These are phyloP conservation scores for Dyspetes luteomarginatus DNA, from an alignment of 2,888 invertebrate genomes.

Conservation along the genomic window DNA sequence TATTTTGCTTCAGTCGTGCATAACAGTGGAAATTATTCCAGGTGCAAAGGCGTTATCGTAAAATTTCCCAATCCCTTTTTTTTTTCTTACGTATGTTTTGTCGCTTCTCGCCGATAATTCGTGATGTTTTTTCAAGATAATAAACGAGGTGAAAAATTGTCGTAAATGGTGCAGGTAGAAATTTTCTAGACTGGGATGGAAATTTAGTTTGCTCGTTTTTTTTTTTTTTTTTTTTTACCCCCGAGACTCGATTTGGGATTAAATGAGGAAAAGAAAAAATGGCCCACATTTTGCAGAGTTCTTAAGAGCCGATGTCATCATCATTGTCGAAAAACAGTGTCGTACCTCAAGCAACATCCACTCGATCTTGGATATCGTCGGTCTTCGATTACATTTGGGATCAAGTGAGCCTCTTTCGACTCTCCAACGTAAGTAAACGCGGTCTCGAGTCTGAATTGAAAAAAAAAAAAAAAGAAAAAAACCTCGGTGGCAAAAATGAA, in stretches of 20 bases:
- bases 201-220: too few species aligned
- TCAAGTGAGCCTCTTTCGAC: constrained; percentile 82
- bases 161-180: background rate
- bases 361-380: constrained; percentile 82
- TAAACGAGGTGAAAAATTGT: background rate
- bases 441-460: constrained; percentile 10
- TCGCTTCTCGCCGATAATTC: background rate
- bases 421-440: constrained; percentile 80
- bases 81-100: constrained; percentile 1
- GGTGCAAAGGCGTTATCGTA: background rate
- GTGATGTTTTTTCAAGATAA: background rate
- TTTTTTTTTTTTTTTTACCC: too few species aligned
- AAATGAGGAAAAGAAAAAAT: constrained; percentile 32
- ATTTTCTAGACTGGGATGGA: background rate
- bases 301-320: constrained; percentile 82
- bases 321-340: constrained; percentile 81
- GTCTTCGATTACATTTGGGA: constrained; percentile 83
- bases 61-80: background rate
- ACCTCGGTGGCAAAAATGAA: background rate
- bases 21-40: background rate
- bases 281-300: constrained; percentile 79
- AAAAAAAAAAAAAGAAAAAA: background rate
- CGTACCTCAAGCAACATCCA: constrained; percentile 80
- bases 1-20: constrained; percentile 30
- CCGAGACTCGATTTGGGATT: too few species aligned